Base-by-base conservation (phyloP, 2,113 vertebrate species). In the Seriola rivoliana region DNA sequence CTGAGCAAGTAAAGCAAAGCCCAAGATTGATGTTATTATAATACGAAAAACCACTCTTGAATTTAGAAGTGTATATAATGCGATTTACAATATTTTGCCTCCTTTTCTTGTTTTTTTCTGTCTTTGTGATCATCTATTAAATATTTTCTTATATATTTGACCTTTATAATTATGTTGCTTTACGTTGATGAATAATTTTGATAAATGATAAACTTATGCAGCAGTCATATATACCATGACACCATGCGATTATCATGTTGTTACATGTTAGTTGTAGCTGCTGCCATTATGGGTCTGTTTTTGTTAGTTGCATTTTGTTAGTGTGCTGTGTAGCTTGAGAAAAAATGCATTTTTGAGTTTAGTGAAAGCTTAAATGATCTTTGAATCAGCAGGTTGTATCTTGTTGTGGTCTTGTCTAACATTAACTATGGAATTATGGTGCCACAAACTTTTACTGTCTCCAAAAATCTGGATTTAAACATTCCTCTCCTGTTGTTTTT, bases 1-100 rank as follows among this genome's bases (percentile, higher is more conserved):
- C 65, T 36, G 55, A 36, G 25, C 48, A 80, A 91, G 82, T 78
- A 70, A 75, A 84, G 71, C 40, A 82, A 86, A 86, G 32, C 62
- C 38, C 32, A 58, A 57, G 40, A 68, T 7, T 78, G 8, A 67
- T 65, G 44, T 58, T 80, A 54, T 55, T 65, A 50, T 14, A 50
- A 66, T 14, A 34, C 48, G 38, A 48, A 48, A 69, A 78, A 42
- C 8, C 40, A 42, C 40, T 52, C 14, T 70, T 58, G 38, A 40
- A 65, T 75, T 42, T 14, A n/a, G 25, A 21, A 50, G 17, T 19
- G 5, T 19, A 50, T 17, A 50, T 46, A 19, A 64, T 64, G 8
- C 7, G 19, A 64, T 4, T 11, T 16, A 66, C n/a, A 29, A 8
- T 2, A 44, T 48, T 19, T 42, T 25, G 23, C 63, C 6, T 44